Evolutionary conservation across 2,797 vertebrate genomes (phyloP), one percentile per base, ranked within the genome.

Genomic region (Graptemys geographica): DNA sequence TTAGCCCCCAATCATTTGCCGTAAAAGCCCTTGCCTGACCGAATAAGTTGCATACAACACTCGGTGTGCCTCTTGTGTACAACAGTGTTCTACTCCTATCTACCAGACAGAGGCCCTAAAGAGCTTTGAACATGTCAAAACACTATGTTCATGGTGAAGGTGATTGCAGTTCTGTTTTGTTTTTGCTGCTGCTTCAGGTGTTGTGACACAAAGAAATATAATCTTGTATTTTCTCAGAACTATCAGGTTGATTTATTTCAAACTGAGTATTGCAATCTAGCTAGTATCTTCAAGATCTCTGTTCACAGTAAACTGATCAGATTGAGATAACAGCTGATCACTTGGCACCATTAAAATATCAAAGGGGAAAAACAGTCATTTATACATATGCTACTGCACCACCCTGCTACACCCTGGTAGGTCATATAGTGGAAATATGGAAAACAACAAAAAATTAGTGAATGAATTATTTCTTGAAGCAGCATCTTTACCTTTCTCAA

Each of bases 11-110:
- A 83, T 91, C 69, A 44, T n/a, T 44, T 25, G 11, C 23, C 51
- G 90, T 65, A 87, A 44, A 49, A 94, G 41, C 28, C 57, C 87
- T 94, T 65, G 41, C 87, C 37, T 86, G 93, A 92, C 62, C 88
- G 62, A 69, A 19, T 21, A 74, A 3, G 59, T 47, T 49, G 59
- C 27, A 15, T 82, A 84, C 81, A 19, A 12, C 33, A 62, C 31
- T 8, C 28, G 84, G 51, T 15, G 6, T 3, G 1, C 27, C 69
- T 41, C 49, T 90, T 44, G 19, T 72, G 87, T 89, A 93, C 79
- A 53, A 51, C 74, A 72, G 41, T 27, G 41, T 76, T 47, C 72
- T 76, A 47, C 25, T 44, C 72, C 41, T 11, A 11, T 76, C 72
- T 47, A 44, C 23, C 23, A 41, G 28, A 27, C 72, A 28, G 41